Percentiles rank a stretch among this genome's conserved stretches.
phyloP scores from a whole-genome alignment of 2,113 vertebrate genomes.

The Capreolus pygargus region DNA sequence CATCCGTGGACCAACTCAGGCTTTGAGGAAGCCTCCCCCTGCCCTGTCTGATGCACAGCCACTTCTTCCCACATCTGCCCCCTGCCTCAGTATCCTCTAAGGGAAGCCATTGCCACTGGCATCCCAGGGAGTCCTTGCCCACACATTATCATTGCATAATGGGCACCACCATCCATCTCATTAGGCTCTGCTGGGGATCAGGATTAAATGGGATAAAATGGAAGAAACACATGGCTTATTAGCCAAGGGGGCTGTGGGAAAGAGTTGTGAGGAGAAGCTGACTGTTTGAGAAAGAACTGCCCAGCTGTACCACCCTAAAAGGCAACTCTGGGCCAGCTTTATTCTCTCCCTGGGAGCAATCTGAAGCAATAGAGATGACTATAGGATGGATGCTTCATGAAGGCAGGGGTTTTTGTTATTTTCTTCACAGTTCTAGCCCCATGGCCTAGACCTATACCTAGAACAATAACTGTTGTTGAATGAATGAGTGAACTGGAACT shows the following conservation, averaged over 20 bases:
- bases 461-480: not conserved
- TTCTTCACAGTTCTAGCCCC: not conserved
- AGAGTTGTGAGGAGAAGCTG: not conserved
- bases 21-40: not conserved
- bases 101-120: not conserved
- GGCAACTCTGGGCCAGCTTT: not conserved
- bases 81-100: not conserved
- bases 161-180: conserved; percentile 52
- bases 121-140: conserved; percentile 23
- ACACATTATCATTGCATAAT: conserved; percentile 52
- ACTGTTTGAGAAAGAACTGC: not conserved
- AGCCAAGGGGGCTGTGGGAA: not conserved
- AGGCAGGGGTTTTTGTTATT: not conserved
- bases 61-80: not conserved
- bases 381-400: not conserved
- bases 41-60: not conserved
- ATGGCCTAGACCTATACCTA: not conserved
- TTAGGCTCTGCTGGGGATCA: conserved; percentile 58
- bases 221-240: conserved; percentile 51
- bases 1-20: not conserved
- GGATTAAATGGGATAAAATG: conserved; percentile 44
- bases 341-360: not conserved
- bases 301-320: not conserved
- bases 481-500: not conserved
- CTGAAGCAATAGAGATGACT: not conserved